Evolutionary conservation across 2,888 invertebrate species (phyloP), one percentile per base, ranked within the genome.

Genomic region (Hyalella azteca): DNA sequence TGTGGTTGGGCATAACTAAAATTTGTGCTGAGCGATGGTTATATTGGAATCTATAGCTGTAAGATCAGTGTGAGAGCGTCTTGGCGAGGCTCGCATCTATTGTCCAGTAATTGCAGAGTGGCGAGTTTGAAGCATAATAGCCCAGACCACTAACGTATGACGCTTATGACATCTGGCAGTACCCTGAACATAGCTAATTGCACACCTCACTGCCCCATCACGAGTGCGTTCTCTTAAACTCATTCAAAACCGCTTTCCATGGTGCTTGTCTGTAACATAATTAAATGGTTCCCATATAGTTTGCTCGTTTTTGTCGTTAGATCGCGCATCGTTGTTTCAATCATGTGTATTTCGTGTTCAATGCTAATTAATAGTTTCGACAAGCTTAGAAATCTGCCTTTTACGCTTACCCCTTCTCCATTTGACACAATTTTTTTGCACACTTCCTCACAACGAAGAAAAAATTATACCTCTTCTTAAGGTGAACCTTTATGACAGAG

Each of bases 161-260:
- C 75, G 40, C 75, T 66, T 66, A 66, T 66, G 66, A 66, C 66
- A 66, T 66, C 66, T 66, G 66, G 66, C 66, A 66, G 66, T 66
- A 66, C 66, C 66, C 36, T 36, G 66, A 66, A 36, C 66, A 29
- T 66, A 66, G 66, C 36, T 66, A 66, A 66, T 66, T 66, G 66
- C 66, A 66, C 36, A 36, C 66, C 66, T 66, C 66, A 36, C 36
- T 19, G 32, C 36, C 29, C 36, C 66, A 66, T 66, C 36, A 36
- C 66, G 32, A 19, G 26, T 5, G 54, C 54, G 22, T 11, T 54
- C 54, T 22, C 29, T 22, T 54, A 54, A 26, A 22, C 22, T 54
- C 22, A 54, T 22, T 29, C 29, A 11, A 54, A 54, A 11, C 26
- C 15, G 26, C 22, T 22, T 29, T 54, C 26, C 13, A 54, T 54